phyloP scores from a whole-genome alignment of 2,888 invertebrate species.

The Antheraea assamensis region DNA sequence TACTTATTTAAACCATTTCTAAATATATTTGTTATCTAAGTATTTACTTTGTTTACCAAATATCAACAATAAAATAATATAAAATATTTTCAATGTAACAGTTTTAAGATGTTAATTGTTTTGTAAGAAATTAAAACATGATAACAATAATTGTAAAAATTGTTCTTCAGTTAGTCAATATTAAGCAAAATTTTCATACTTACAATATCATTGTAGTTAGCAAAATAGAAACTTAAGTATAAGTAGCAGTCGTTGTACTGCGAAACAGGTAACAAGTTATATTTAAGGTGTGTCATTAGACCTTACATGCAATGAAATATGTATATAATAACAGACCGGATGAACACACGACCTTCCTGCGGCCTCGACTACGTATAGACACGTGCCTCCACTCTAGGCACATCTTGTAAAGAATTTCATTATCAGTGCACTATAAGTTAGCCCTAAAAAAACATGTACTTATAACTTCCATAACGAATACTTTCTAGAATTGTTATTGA shows the following conservation, averaged over 20 bases:
- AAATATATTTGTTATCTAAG: neutral
- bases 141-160: too few species aligned
- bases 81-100: too few species aligned
- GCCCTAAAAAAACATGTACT: constrained; percentile 38
- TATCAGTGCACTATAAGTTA: constrained; percentile 65
- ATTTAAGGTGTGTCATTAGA: neutral
- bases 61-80: too few species aligned
- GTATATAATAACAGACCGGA: constrained; percentile 12
- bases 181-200: too few species aligned
- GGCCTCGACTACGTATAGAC: constrained; percentile 40
- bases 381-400: constrained; percentile 60
- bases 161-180: too few species aligned
- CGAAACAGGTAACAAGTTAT: neutral
- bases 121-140: too few species aligned
- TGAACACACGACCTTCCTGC: constrained; percentile 41
- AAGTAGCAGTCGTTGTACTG: neutral
- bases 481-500: neutral
- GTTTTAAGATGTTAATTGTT: too few species aligned
- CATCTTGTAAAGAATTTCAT: constrained; percentile 74
- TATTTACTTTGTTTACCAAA: too few species aligned
- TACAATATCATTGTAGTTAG: neutral
- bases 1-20: neutral
- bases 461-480: constrained; percentile 28
- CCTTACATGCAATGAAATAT: neutral
- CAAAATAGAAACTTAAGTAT: neutral